phyloP scores from a whole-genome alignment of 2,888 invertebrate species.

The Chrysodeixis includens region DNA sequence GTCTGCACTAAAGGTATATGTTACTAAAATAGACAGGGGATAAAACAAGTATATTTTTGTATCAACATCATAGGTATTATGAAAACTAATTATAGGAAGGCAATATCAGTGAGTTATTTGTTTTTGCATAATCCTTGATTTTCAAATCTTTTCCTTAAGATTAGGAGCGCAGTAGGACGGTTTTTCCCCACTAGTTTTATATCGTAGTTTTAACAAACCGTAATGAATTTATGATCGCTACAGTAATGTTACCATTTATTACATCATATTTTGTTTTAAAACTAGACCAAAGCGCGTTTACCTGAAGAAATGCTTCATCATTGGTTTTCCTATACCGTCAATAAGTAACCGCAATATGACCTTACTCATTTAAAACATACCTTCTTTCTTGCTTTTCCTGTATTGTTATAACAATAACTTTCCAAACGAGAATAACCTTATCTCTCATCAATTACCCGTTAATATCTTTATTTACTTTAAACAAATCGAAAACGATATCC shows the following conservation, averaged over 20 bases:
- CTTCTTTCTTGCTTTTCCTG: conserved; percentile 1
- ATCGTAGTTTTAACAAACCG: no score
- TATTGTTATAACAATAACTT: conserved; percentile 23
- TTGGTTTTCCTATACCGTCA: conserved; percentile 18
- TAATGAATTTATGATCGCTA: no score
- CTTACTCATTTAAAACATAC: not conserved
- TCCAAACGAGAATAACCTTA: conserved; percentile 24
- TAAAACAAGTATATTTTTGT: conserved; percentile 13
- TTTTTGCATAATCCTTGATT: no score
- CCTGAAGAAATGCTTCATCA: conserved; percentile 12
- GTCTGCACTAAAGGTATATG: not conserved
- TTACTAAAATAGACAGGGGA: conserved; percentile 14
- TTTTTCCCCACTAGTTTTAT: no score
- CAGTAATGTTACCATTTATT: no score
- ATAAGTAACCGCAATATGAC: conserved; percentile 8
- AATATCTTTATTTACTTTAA: conserved; percentile 34
- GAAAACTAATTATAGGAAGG: conserved; percentile 6
- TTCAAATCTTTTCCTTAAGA: no score
- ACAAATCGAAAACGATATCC: conserved; percentile 43
- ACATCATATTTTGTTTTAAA: no score
- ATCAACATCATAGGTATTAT: conserved; percentile 10
- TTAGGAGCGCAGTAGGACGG: no score
- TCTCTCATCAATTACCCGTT: conserved; percentile 33
- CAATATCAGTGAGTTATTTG: no score
- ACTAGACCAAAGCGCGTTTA: no score